Percentiles rank a stretch among this genome's conserved stretches.
Evolutionary conservation across 2,888 invertebrate species (phyloP).

Genomic region (Pandemis corylana): DNA sequence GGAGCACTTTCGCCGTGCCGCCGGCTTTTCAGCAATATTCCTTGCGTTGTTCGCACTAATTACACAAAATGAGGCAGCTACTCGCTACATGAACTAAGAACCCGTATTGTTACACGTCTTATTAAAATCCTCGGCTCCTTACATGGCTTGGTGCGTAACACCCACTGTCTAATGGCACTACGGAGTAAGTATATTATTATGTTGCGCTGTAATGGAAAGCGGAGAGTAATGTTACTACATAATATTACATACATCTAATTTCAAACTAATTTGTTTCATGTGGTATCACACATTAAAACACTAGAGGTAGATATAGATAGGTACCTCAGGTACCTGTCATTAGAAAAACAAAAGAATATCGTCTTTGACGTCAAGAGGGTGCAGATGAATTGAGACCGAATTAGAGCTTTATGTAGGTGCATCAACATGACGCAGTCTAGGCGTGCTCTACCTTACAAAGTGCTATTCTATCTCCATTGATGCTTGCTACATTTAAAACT

Average conservation of each 20-base stretch:
- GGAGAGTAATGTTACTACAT: neutral
- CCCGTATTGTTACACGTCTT: constrained; percentile 11
- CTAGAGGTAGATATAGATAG: too few relatives aligned
- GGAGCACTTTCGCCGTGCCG: constrained; percentile 45
- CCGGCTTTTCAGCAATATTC: constrained; percentile 30
- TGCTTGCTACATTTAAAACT: neutral
- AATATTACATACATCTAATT: neutral
- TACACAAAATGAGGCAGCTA: constrained; percentile 7
- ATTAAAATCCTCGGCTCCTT: constrained; percentile 16
- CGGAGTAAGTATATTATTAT: neutral
- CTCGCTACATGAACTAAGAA: constrained; percentile 1
- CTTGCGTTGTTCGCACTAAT: constrained; percentile 13
- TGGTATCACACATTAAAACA: neutral
- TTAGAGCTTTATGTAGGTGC: neutral
- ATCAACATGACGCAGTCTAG: neutral
- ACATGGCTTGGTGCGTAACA: constrained; percentile 8
- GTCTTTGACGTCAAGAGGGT: neutral
- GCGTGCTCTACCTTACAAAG: neutral
- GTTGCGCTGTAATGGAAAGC: neutral
- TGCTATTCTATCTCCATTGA: neutral
- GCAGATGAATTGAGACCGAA: neutral
- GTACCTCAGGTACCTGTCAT: too few relatives aligned
- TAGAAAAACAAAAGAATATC: neutral
- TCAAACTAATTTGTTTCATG: neutral
- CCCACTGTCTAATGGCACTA: neutral